Conservation (phyloP, 1,140 invertebrate genomes). For the Ridgeia piscesae region DNA sequence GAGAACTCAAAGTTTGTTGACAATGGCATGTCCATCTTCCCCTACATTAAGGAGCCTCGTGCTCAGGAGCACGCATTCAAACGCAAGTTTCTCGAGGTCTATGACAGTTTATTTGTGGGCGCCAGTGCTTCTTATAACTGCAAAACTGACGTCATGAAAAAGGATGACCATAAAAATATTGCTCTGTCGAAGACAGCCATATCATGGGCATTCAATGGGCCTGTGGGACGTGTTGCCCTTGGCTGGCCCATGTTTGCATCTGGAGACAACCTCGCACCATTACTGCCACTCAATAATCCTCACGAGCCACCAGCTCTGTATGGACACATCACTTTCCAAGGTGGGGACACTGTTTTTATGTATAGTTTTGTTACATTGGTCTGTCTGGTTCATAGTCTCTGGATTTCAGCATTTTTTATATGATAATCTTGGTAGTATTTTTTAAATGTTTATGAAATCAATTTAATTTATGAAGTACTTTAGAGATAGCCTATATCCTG, state of each 20-base stretch:
- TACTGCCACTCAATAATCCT: constrained; percentile 28
- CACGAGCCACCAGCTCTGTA: background rate
- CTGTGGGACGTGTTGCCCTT: constrained; percentile 33
- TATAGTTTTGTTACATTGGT: background rate
- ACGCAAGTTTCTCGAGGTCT: background rate
- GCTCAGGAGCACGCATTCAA: background rate
- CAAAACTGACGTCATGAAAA: background rate
- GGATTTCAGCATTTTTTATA: no score
- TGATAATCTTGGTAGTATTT: background rate
- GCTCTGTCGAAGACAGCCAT: background rate
- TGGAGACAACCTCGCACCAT: constrained; percentile 41
- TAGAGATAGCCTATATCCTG: no score
- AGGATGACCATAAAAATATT: background rate
- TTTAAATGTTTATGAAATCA: background rate
- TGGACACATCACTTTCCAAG: background rate
- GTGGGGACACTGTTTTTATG: background rate
- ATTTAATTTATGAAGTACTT: no score
- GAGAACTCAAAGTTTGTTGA: background rate
- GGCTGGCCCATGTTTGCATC: constrained; percentile 37
- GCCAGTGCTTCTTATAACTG: background rate
- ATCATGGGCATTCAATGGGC: background rate
- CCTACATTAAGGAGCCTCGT: background rate
- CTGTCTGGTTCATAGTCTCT: no score
- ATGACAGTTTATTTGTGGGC: background rate
- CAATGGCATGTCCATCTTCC: background rate